Evolutionary conservation across 2,113 vertebrate species (phyloP).

Genomic region (Oophaga pumilio): DNA sequence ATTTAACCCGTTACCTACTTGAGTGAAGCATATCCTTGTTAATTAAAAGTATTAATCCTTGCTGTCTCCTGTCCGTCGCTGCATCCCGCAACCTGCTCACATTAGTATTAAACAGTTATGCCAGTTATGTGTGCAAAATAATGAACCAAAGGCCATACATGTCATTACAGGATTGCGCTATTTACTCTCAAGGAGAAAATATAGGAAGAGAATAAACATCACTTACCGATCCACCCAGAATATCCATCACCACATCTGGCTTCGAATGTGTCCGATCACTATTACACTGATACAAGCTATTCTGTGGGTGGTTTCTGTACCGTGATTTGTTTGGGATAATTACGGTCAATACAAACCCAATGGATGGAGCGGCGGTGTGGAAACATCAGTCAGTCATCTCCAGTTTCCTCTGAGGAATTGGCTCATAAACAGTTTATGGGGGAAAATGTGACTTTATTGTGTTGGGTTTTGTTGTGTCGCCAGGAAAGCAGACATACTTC

Average conservation of each 20-base stretch:
- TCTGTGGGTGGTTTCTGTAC: neutral
- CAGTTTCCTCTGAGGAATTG: conserved; percentile 29
- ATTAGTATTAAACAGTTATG: too few species aligned
- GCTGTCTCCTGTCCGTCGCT: too few species aligned
- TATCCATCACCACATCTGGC: neutral
- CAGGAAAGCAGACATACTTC: conserved; percentile 25
- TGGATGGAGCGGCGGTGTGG: neutral
- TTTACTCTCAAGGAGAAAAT: neutral
- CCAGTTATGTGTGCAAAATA: too few species aligned
- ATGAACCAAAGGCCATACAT: too few species aligned
- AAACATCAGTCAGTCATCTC: conserved; percentile 41
- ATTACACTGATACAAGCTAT: neutral
- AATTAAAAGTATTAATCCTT: too few species aligned
- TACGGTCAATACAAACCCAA: neutral
- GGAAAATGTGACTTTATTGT: conserved; percentile 23
- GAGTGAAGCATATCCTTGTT: too few species aligned
- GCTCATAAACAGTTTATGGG: conserved; percentile 39
- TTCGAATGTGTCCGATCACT: neutral
- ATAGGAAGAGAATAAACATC: neutral
- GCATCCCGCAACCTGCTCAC: too few species aligned
- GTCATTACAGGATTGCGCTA: too few species aligned
- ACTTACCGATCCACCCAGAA: neutral
- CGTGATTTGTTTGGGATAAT: neutral
- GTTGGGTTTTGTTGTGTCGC: neutral
- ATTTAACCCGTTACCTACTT: too few species aligned